Conservation (phyloP, 2,888 invertebrate genomes). For the Peribatodes rhomboidaria region DNA sequence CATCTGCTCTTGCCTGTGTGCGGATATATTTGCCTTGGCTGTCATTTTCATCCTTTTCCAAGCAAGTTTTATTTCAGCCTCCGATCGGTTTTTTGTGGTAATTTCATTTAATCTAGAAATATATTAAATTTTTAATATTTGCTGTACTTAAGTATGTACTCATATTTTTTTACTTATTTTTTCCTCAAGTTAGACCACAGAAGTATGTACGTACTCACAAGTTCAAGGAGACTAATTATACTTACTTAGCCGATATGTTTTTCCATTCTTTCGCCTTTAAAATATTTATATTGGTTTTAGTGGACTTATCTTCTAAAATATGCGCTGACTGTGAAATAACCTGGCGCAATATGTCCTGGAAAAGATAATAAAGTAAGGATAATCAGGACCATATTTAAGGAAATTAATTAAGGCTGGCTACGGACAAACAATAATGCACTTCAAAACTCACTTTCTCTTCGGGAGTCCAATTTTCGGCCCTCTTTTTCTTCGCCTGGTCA, state of each 20-base stretch:
- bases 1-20: neutral
- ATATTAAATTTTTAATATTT: neutral
- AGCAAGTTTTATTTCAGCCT: neutral
- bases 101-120: neutral
- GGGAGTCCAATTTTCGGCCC: conserved; percentile 1
- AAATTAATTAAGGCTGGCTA: neutral
- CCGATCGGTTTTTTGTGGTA: neutral
- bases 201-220: neutral
- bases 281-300: conserved; percentile 1
- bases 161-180: neutral
- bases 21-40: neutral
- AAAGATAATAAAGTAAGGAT: neutral
- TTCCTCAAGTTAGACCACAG: neutral
- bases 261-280: neutral
- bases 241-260: neutral
- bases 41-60: conserved; percentile 3
- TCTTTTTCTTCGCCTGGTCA: neutral
- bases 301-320: neutral
- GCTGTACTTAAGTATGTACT: neutral
- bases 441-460: conserved; percentile 5
- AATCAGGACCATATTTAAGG: neutral
- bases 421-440: neutral
- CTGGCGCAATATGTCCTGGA: neutral
- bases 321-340: neutral
- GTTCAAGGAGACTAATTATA: neutral